Evolutionary conservation across 2,888 invertebrate genomes (phyloP), one percentile per base, ranked within the genome.

Genomic region (Colletes collaris): DNA sequence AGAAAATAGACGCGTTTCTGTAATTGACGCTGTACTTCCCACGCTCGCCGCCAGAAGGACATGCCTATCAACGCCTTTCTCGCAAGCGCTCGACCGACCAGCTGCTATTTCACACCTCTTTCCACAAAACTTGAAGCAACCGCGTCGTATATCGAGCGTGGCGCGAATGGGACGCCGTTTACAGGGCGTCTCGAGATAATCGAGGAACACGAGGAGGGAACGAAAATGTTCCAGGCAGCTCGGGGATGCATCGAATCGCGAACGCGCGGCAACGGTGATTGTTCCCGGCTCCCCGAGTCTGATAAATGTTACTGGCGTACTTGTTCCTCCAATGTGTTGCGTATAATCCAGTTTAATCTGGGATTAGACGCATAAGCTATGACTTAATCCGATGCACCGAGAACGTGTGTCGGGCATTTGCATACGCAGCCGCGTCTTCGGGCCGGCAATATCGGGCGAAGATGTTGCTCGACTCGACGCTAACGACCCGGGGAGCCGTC

Each of bases 331-430:
- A 68, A 75, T 80, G 83, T 78, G 75, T 83, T 74, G 77, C 60
- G 77, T 80, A 77, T 80, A 83, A 83, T 76, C 83, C 82, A 53
- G 64, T 67, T 77, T 83, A 82, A 83, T 83, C 83, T 50, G 16
- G 82, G 83, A 82, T 83, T 83, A 83, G 77, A 80, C 66, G 80
- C 80, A 83, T 75, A 83, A 83, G 76, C 83, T 82, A 83, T 58
- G 77, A 77, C 83, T 83, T 83, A 82, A 83, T 83, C 80, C 83
- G 66, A 77, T 72, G 70, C 77, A 56, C 63, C 76, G 68, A 74
- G 73, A 77, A 64, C 73, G 82, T 77, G 82, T 77, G 82, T 81
- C 67, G 59, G 70, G 58, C 76, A 81, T 82, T 82, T 81, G 68
- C 81, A 82, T 81, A 76, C 73, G 71, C 71, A 53, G 59, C 56